phyloP scores from a whole-genome alignment of 2,113 vertebrate genomes.

The Halcyon malimbica region DNA sequence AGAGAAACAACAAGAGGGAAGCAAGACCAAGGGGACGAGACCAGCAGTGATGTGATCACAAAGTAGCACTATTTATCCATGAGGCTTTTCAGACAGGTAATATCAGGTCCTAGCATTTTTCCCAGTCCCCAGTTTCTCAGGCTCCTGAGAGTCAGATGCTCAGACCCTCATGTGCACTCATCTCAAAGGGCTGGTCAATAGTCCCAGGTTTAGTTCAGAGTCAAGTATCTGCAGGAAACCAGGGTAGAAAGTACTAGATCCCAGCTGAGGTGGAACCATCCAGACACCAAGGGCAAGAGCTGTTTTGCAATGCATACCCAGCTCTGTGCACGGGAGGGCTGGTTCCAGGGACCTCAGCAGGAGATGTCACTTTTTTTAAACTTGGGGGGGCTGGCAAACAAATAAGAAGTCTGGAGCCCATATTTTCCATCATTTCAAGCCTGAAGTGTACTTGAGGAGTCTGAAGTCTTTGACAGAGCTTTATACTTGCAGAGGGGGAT shows the following conservation, averaged over 20 bases:
- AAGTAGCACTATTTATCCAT: background rate
- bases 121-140: background rate
- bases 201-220: background rate
- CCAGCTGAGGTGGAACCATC: background rate
- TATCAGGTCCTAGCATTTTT: background rate
- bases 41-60: background rate
- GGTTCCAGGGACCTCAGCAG: background rate
- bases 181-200: background rate
- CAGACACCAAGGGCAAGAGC: background rate
- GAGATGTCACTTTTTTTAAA: too few species aligned
- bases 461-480: slow-evolving; percentile 38
- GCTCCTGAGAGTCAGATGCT: background rate
- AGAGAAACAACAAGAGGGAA: background rate
- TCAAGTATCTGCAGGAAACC: rapidly evolving
- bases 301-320: background rate
- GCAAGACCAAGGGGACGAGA: background rate
- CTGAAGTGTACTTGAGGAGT: background rate
- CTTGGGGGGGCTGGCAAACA: too few species aligned
- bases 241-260: background rate
- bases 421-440: background rate
- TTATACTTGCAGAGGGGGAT: slow-evolving; percentile 35
- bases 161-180: background rate
- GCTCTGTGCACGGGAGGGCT: background rate
- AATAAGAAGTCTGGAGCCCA: background rate
- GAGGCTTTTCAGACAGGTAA: background rate